phyloP scores from a whole-genome alignment of 2,113 vertebrate genomes.

The cattle (Bos taurus) region DNA sequence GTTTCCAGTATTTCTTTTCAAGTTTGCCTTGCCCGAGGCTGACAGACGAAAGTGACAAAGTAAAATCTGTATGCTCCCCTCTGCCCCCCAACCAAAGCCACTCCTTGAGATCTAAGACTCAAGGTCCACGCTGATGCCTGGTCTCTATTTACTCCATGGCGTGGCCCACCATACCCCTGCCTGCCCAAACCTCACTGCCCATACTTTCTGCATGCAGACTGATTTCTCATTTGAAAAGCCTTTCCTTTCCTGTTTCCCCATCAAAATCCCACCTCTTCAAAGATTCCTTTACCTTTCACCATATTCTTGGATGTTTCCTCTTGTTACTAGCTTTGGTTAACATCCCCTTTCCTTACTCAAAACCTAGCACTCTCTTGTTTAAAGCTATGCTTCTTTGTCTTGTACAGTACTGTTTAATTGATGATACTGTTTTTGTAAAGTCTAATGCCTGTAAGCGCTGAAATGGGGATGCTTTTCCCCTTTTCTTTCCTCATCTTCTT shows the following conservation, averaged over 20 bases:
- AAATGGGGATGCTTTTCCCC: background rate
- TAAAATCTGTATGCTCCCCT: background rate
- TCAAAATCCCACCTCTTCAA: background rate
- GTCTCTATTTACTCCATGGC: rapidly evolving
- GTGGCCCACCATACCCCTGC: rapidly evolving
- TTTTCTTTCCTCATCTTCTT: background rate
- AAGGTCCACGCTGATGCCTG: rapidly evolving
- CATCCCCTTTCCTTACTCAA: rapidly evolving
- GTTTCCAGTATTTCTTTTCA: background rate
- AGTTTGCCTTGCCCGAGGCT: background rate
- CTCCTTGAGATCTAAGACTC: background rate
- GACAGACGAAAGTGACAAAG: background rate
- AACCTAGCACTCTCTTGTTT: background rate
- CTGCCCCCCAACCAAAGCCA: background rate
- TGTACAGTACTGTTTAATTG: background rate
- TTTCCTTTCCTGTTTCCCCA: background rate
- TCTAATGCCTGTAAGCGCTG: background rate
- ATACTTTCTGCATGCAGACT: background rate
- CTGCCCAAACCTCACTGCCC: background rate
- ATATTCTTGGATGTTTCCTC: background rate
- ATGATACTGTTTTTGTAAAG: background rate
- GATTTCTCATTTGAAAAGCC: background rate
- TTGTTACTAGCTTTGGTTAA: background rate
- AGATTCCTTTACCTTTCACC: background rate
- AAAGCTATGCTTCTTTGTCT: background rate